Base-by-base conservation (phyloP, 92 coral and sea anemone species). In the Epizoanthus stellaris region DNA sequence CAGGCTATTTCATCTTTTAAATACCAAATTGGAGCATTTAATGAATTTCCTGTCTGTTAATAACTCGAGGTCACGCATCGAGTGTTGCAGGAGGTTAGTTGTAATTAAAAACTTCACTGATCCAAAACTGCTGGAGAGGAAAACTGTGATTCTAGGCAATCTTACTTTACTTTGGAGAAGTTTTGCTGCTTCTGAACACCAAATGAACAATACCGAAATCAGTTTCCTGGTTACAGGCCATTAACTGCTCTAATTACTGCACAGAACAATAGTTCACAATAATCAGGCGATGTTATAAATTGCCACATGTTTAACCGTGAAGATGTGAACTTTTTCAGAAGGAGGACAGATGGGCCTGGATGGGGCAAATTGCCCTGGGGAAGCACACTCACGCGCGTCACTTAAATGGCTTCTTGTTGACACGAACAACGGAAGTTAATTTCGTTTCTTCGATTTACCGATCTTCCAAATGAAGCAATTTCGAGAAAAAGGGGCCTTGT, bases 341-440 rank as follows among this genome's bases (percentile, higher is more conserved):
- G 43, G 49, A 63, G 21, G 83, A 79, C 83, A 79, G 83, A 79
- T 79, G 56, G 15, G 10, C 2, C 56, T 52, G 13, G 36, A 9
- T 52, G 83, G 49, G 59, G 42, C 72, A 62, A 62, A 62, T 64
- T 38, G 83, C 72, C 83, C 15, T 40, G 57, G 83, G 83, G 83
- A 79, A 14, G 42, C 21, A 72, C 64, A 47, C 59, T 79, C 71
- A 20, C 47, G 43, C 61, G 15, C 49, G 9, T 38, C 45, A 59
- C 42, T 63, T 63, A 79, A 79, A 79, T 79, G 61, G 83, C 25
- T 63, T 79, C 34, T 47, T 79, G 83, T 79, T 79, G 72, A 79
- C 83, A 23, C 4, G 47, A 34, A n/a, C 11, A 49, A 13, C 34
- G 16, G 53, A 47, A 73, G 80, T 11, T 39, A 21, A 47, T 79